A percentile compares a stretch with the other conserved stretches of the same genome.
Evolutionary conservation across 2,797 vertebrate species (phyloP).

Genomic region (Oreochromis grahami): DNA sequence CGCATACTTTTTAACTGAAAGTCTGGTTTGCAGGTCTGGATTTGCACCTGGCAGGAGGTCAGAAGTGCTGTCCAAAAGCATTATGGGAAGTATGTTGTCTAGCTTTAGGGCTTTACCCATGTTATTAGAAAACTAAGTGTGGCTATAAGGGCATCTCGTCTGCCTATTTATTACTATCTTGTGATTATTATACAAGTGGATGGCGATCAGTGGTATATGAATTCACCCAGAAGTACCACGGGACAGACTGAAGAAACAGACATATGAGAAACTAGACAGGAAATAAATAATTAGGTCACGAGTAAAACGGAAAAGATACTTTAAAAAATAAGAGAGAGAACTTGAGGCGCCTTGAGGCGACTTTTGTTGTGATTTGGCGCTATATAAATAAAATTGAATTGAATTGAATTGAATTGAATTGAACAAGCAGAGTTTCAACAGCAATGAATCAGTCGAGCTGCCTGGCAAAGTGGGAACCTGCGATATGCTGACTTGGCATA

Average conservation of each 20-base stretch:
- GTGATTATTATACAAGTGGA: neutral
- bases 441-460: neutral
- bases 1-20: neutral
- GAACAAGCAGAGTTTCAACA: neutral
- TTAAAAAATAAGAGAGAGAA: neutral
- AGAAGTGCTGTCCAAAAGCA: neutral
- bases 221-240: neutral
- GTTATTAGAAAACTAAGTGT: neutral
- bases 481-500: constrained; percentile 52
- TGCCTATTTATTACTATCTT: neutral
- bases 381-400: too few relatives aligned
- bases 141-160: neutral
- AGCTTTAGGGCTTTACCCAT: neutral
- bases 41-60: neutral
- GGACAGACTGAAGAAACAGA: neutral
- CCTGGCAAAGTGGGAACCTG: constrained; percentile 8
- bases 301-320: neutral
- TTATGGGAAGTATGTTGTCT: neutral
- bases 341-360: too few relatives aligned
- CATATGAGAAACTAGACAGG: neutral
- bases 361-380: too few relatives aligned
- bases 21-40: neutral
- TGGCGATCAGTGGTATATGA: neutral
- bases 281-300: neutral
- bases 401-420: too few relatives aligned